Base-by-base conservation (phyloP, 1,140 invertebrate genomes). In the Rhysida immarginata region DNA sequence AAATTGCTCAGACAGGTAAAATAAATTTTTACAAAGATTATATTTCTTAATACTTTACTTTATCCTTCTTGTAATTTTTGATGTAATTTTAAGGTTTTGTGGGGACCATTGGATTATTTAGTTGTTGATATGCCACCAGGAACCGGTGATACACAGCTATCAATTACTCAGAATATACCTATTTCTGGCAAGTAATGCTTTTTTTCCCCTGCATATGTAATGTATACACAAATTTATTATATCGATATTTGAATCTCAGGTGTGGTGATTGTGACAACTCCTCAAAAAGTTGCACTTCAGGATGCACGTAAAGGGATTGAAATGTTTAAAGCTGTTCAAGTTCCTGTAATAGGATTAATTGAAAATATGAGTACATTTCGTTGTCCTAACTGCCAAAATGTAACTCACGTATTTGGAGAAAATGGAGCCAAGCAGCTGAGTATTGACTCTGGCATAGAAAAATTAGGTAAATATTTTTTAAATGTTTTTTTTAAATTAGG, bases 91-190 rank as follows among this genome's bases (percentile, higher is more conserved):
- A 27, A 62, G 51, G 66, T 67, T 23, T 26, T 56, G 16, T 94
- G 89, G 89, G 79, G 76, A 2, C 75, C 80, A 1, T 71, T 89
- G 35, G 87, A 93, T 74, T 81, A 83, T 67, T 73, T 94, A 26
- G 71, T 94, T 5, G 74, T 94, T 1, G 90, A 94, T 68, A 91
- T 89, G 55, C 90, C 90, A 1, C 90, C 90, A 0, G 90, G 90
- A 51, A 94, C 90, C 1, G 89, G 90, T 2, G 90, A 94, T 70
- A 89, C 87, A 1, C 87, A 91, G 66, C 70, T 94, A 3, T 89
- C 87, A 0, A 75, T 94, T 0, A 74, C 84, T 52, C 92, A 97
- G 69, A 90, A 87, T 69, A 73, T 92, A 41, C 84, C 85, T 14
- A 80, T 96, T 42, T 71, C 79, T 71, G 87, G 85, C 79, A 71